Conservation (phyloP, 2,888 invertebrate genomes). For the Halictus ligatus region DNA sequence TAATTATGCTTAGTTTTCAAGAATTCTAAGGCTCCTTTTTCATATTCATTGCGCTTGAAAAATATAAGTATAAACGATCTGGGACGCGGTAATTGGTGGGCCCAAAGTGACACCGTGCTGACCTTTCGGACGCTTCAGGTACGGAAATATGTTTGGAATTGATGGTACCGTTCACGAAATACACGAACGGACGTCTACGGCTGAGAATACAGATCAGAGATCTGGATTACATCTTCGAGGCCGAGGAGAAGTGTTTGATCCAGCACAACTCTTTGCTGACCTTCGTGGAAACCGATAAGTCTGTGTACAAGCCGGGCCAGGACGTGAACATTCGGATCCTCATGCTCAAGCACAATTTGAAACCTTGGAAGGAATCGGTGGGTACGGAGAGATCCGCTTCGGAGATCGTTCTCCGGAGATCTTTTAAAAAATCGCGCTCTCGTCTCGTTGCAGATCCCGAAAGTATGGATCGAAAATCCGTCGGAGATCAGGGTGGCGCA, state of each 20-base stretch:
- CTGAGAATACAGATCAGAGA: conserved; percentile 81
- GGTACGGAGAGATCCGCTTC: conserved; percentile 44
- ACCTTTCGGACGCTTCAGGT: conserved; percentile 62
- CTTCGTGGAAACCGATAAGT: conserved; percentile 87
- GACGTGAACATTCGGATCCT: conserved; percentile 86
- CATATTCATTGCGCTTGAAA: no score
- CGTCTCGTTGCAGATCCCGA: conserved; percentile 86
- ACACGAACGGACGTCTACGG: conserved; percentile 73
- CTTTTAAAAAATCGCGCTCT: background rate
- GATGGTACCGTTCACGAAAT: conserved; percentile 75
- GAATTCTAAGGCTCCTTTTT: no score
- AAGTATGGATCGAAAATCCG: conserved; percentile 89
- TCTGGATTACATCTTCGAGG: conserved; percentile 82
- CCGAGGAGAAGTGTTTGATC: conserved; percentile 83
- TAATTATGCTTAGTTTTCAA: no score
- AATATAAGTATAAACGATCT: no score
- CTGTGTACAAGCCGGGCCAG: conserved; percentile 87
- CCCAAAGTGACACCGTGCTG: background rate
- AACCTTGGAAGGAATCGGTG: conserved; percentile 85
- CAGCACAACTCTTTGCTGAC: conserved; percentile 86
- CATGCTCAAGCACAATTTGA: conserved; percentile 86
- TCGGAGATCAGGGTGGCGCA: conserved; percentile 87
- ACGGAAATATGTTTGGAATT: conserved; percentile 80
- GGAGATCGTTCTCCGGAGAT: background rate
- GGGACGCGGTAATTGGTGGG: no score